Evolutionary conservation across 2,113 vertebrate species (phyloP).

Genomic region (Corythornis vintsioides): DNA sequence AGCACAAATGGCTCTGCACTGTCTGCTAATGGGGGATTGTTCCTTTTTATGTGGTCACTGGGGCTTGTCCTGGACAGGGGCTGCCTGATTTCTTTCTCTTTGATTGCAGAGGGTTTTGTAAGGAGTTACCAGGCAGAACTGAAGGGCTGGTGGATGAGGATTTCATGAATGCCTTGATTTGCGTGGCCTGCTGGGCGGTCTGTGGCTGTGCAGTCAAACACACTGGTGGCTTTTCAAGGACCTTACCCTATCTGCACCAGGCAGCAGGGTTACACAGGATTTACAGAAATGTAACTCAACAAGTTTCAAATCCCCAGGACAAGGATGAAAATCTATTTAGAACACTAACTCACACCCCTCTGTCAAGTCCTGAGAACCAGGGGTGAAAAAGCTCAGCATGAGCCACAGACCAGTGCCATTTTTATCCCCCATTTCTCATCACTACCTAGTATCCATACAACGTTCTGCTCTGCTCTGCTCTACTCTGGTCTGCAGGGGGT

Average conservation of each 20-base stretch:
- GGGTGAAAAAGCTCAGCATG: not conserved
- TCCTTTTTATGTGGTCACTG: conserved; percentile 40
- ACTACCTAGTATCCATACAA: not conserved
- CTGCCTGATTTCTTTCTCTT: not conserved
- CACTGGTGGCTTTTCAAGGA: not conserved
- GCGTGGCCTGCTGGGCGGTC: not conserved
- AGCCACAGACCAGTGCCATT: not conserved
- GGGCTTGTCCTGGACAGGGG: not conserved
- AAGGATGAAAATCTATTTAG: not conserved
- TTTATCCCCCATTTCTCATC: not conserved
- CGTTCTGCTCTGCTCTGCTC: not conserved
- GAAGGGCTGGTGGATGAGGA: not conserved
- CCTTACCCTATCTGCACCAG: not conserved
- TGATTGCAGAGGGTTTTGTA: conserved; percentile 36
- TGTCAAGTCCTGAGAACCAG: not conserved
- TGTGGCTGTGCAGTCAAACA: not conserved
- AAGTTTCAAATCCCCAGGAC: not conserved
- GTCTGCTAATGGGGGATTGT: not conserved
- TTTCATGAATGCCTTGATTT: not conserved
- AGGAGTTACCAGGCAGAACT: conserved; percentile 29
- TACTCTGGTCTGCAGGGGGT: not conserved
- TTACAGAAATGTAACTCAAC: not conserved
- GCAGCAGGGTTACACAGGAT: not conserved
- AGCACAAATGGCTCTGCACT: not conserved
- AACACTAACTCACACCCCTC: not conserved